phyloP scores from a whole-genome alignment of 2,113 vertebrate genomes.

The Scolopax mira region DNA sequence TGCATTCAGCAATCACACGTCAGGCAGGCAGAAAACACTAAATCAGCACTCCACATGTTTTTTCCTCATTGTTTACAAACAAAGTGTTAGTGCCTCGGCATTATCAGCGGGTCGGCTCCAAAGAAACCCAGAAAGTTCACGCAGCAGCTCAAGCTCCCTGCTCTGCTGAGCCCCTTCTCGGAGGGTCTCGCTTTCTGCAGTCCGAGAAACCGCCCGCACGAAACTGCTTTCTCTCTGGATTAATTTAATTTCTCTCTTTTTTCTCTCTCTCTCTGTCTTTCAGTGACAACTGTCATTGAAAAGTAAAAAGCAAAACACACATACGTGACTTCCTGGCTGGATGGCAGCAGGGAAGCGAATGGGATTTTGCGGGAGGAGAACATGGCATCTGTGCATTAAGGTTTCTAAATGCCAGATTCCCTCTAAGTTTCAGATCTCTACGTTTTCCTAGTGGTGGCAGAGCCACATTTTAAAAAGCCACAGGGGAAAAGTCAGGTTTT shows the following conservation, averaged over 20 bases:
- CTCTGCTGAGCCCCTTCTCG: not conserved
- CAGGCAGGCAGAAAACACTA: constrained; percentile 32
- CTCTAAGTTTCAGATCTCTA: not conserved
- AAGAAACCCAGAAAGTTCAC: not conserved
- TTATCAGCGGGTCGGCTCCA: not conserved
- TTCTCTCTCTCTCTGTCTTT: not conserved
- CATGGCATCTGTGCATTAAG: not conserved
- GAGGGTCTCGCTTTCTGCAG: not conserved
- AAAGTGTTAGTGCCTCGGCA: not conserved
- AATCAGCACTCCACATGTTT: not conserved
- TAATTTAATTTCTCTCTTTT: not conserved
- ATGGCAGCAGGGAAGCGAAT: not conserved
- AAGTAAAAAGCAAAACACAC: not conserved
- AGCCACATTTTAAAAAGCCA: not conserved
- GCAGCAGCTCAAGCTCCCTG: not conserved
- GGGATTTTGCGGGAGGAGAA: not conserved
- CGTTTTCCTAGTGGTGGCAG: not conserved
- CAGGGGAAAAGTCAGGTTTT: not conserved
- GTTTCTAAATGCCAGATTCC: not conserved
- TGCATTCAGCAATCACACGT: not conserved
- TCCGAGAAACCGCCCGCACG: not conserved
- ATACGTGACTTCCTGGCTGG: not conserved
- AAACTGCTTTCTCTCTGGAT: not conserved
- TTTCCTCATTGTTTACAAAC: constrained; percentile 25
- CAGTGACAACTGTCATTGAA: not conserved